These are phyloP conservation scores for Mormyrus lacerda DNA, from an alignment of 2,113 vertebrate genomes.

Conservation along the genomic window DNA sequence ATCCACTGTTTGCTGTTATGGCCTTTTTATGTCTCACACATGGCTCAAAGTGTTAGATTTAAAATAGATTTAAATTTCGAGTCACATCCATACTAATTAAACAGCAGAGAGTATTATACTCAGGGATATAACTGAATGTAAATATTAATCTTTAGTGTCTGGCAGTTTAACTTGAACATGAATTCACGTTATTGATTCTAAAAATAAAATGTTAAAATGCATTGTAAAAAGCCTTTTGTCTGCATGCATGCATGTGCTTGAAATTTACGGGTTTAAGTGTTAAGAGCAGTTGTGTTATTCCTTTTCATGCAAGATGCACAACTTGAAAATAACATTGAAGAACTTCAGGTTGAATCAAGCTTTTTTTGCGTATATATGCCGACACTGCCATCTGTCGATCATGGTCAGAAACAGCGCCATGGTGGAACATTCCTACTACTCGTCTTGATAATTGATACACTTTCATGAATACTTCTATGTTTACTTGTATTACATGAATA, in stretches of 20 bases:
- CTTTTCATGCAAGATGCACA: background rate
- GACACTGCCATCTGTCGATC: background rate
- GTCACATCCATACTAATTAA: background rate
- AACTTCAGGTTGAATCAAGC: background rate
- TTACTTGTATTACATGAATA: no score
- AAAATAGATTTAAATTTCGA: background rate
- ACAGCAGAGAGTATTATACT: background rate
- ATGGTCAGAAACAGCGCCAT: background rate
- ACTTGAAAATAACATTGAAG: background rate
- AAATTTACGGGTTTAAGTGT: background rate
- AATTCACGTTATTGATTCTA: background rate
- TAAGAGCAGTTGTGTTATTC: background rate
- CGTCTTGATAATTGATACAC: background rate
- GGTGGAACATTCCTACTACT: background rate
- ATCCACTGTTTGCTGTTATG: background rate
- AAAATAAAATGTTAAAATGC: background rate
- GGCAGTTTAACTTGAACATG: background rate
- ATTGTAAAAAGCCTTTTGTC: background rate
- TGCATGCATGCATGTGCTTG: background rate
- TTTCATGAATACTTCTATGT: background rate
- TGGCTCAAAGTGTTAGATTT: background rate
- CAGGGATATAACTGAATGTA: background rate
- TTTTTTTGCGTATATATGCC: background rate
- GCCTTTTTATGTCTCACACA: background rate
- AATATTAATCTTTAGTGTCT: background rate